Evolutionary conservation across 2,113 vertebrate species (phyloP).

Genomic region (Gallinago paraguaiae): DNA sequence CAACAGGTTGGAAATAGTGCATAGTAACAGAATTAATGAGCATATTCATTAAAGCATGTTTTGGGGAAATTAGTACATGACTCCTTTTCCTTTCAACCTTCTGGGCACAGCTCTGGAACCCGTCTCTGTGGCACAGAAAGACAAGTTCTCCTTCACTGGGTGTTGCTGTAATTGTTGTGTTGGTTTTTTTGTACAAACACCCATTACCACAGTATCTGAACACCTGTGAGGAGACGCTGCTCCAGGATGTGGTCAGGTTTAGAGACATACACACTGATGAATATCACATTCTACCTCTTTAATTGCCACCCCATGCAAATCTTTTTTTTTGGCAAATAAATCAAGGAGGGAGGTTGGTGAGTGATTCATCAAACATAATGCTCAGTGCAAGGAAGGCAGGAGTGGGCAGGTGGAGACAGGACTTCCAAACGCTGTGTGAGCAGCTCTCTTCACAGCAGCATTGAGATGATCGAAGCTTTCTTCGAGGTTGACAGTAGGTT

Average conservation of each 20-base stretch:
- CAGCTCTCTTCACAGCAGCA: not conserved
- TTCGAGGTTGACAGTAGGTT: not conserved
- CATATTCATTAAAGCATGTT: not conserved
- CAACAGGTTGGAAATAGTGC: not conserved
- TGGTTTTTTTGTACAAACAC: not conserved
- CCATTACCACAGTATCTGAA: not conserved
- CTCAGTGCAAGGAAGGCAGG: not conserved
- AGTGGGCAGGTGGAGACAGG: conserved; percentile 5
- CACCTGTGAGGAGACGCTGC: not conserved
- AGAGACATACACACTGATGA: not conserved
- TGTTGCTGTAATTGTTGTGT: not conserved
- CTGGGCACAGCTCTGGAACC: not conserved
- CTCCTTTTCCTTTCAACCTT: not conserved
- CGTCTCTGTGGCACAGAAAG: not conserved
- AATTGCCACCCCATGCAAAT: not conserved
- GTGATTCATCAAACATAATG: not conserved
- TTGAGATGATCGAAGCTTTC: not conserved
- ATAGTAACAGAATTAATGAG: not conserved
- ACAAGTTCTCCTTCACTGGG: not conserved
- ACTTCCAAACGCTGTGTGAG: not conserved
- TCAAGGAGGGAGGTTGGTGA: not conserved
- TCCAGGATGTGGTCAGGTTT: conserved; percentile 4
- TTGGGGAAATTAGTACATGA: not conserved
- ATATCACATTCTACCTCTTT: not conserved
- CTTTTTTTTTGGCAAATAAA: not conserved